Base-by-base conservation (phyloP, 2,113 vertebrate species). In the Gasterosteus aculeatus region DNA sequence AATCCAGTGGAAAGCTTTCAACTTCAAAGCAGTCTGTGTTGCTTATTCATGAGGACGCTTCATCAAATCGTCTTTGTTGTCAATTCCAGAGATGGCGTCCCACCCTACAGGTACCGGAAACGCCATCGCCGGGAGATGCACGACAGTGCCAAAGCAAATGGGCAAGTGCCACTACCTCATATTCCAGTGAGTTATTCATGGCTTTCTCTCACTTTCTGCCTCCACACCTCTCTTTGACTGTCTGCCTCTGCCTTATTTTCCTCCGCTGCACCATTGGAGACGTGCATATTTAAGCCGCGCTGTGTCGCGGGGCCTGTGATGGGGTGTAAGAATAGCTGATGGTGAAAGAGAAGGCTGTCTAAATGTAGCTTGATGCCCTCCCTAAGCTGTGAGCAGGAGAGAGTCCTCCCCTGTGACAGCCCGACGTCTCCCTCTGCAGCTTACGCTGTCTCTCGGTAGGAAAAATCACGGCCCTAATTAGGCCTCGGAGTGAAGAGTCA, bases 41-140 rank as follows among this genome's bases (percentile, higher is more conserved):
- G 78, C 86, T 89, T 90, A 85, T 88, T 93, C 81, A 88, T 85
- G 84, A 81, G 77, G 57, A 76, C 80, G 72, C 84, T 82, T 77
- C 75, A 69, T 83, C 67, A 84, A 77, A 84, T 82, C 78, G 62
- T 87, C 85, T 83, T 75, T 86, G 77, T 89, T 91, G 86, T 86
- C 84, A 57, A 75, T 91, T 92, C 82, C 90, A 99, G 98, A 93
- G 97, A 99, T 87, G 98, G 96, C 81, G 93, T 97, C 72, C 97
- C 98, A 33, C 97, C 97, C 0, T 97, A 98, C 90, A 93, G 97
- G 90, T 93, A 95, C 89, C 96, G 97, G 62, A 98, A 96, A 87
- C 97, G 97, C 90, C 96, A 97, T 94, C 97, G 97, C 79, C 94
- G 97, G 73, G 97, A 99, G 94, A 96, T 98, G 95, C 97, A 98